Conservation (phyloP, 2,113 vertebrate species). For the Halichoeres trimaculatus region DNA sequence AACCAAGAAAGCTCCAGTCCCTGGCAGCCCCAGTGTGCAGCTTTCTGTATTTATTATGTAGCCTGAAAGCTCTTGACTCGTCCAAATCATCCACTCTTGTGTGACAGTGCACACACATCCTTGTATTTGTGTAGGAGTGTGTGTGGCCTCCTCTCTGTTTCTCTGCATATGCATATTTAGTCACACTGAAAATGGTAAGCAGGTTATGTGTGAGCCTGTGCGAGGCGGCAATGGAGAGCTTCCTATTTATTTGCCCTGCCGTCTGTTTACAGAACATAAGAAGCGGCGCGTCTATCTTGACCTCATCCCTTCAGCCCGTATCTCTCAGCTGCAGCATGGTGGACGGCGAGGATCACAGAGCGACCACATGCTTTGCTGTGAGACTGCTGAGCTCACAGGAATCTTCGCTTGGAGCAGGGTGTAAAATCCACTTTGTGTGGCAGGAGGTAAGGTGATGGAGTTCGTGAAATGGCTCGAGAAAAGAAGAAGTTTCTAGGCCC, state of each 20-base stretch:
- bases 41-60: constrained; percentile 6
- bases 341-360: constrained; percentile 38
- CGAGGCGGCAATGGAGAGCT: constrained; percentile 31
- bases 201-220: constrained; percentile 67
- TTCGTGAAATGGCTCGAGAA: neutral
- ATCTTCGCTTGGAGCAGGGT: neutral
- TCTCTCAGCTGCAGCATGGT: constrained; percentile 51
- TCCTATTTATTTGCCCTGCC: constrained; percentile 46
- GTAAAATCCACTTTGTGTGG: constrained; percentile 46
- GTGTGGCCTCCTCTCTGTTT: constrained; percentile 50
- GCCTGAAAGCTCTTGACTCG: constrained; percentile 12
- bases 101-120: constrained; percentile 18
- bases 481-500: neutral
- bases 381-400: constrained; percentile 30
- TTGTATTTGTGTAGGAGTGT: constrained; percentile 27
- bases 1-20: neutral
- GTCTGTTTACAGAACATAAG: constrained; percentile 53
- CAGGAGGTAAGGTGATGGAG: neutral
- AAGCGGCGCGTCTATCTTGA: constrained; percentile 37
- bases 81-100: constrained; percentile 22
- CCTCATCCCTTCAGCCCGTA: constrained; percentile 47
- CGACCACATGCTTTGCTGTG: constrained; percentile 13
- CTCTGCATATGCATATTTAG: constrained; percentile 60
- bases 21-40: neutral
- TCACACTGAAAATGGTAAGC: constrained; percentile 67